Evolutionary conservation across 2,113 vertebrate species (phyloP).

Genomic region (Chamaea fasciata): DNA sequence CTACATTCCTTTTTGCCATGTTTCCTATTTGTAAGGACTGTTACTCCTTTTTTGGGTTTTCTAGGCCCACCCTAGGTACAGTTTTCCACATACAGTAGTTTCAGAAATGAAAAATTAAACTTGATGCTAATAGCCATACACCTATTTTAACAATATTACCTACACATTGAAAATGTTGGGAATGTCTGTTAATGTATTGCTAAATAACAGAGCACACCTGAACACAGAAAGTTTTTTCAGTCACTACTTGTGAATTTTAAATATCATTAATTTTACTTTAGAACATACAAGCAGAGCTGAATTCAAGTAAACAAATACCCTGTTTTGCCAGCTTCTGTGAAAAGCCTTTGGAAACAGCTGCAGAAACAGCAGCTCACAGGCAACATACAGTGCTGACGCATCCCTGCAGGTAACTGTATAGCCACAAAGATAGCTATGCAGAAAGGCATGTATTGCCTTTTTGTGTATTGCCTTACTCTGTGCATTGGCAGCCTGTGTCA

Average conservation of each 20-base stretch:
- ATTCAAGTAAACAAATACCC: background rate
- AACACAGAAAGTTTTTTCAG: background rate
- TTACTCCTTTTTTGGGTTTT: background rate
- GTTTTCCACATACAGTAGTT: background rate
- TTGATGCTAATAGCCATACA: background rate
- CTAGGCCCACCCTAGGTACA: background rate
- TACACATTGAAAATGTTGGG: background rate
- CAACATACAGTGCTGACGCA: background rate
- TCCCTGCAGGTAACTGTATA: background rate
- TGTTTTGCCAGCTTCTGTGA: background rate
- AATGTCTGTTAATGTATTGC: background rate
- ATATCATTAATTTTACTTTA: background rate
- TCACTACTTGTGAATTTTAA: background rate
- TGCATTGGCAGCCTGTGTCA: background rate
- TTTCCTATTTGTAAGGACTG: background rate
- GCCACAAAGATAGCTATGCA: background rate
- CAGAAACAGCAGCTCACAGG: background rate
- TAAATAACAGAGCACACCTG: background rate
- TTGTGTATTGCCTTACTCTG: background rate
- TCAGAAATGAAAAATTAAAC: background rate
- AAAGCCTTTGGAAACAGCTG: background rate
- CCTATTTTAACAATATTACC: background rate
- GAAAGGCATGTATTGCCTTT: background rate
- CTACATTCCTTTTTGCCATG: background rate
- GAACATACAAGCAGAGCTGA: background rate